Conservation (phyloP, 2,888 invertebrate species). For the Eumacrocentrus americanus region DNA sequence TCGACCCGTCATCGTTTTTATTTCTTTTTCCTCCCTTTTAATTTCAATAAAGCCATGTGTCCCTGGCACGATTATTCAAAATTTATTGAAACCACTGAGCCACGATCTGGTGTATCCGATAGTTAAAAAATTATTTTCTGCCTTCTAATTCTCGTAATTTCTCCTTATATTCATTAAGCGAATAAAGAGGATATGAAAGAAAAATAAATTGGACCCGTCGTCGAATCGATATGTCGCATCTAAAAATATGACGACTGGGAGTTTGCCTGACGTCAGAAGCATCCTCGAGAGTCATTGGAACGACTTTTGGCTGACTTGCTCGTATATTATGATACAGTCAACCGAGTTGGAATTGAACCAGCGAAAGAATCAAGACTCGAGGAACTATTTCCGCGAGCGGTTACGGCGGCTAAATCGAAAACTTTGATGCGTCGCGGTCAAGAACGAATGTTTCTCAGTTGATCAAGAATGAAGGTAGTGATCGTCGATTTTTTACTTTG, state of each 20-base stretch:
- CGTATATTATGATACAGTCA: constrained; percentile 26
- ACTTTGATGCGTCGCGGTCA: constrained; percentile 14
- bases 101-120: neutral
- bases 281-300: constrained; percentile 41
- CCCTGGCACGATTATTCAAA: neutral
- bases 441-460: constrained; percentile 31
- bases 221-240: constrained; percentile 17
- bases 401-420: constrained; percentile 1
- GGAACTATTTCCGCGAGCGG: constrained; percentile 24
- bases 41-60: neutral
- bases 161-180: too few species aligned
- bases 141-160: too few species aligned
- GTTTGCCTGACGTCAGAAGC: constrained; percentile 38
- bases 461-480: neutral
- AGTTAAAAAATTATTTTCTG: neutral
- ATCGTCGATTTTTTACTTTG: neutral
- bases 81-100: neutral
- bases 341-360: constrained; percentile 42
- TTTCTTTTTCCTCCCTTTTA: constrained; percentile 1
- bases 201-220: constrained; percentile 10
- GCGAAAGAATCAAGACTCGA: constrained; percentile 26
- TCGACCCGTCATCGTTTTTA: constrained; percentile 2
- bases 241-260: constrained; percentile 23
- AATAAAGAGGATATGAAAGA: constrained; percentile 1
- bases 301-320: constrained; percentile 37